Evolutionary conservation across 2,797 vertebrate genomes (phyloP).

Genomic region (Manis javanica): DNA sequence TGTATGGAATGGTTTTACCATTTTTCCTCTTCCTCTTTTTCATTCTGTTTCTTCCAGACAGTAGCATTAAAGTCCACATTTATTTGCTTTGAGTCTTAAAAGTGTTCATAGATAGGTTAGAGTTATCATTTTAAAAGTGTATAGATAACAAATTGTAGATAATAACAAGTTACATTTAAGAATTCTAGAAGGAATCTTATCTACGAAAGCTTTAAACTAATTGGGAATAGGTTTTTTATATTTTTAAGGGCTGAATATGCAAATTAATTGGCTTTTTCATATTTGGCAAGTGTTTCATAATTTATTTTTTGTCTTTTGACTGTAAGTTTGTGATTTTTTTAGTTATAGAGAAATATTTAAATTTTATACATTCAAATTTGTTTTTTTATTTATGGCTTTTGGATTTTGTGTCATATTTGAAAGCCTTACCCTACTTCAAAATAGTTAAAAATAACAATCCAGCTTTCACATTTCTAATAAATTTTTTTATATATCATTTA

Average conservation of each 20-base stretch:
- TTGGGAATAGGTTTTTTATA: neutral
- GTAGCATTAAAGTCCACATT: conserved; percentile 11
- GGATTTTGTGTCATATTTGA: conserved; percentile 41
- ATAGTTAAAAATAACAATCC: conserved; percentile 47
- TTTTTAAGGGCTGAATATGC: conserved; percentile 26
- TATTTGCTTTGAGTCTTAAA: conserved; percentile 55
- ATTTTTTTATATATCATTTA: neutral
- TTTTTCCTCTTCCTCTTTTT: neutral
- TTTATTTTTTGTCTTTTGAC: conserved; percentile 12
- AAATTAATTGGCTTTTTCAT: neutral
- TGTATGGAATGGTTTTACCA: conserved; percentile 24
- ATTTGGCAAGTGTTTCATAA: neutral
- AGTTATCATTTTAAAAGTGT: conserved; percentile 3
- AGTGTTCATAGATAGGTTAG: conserved; percentile 45
- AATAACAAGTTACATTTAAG: conserved; percentile 44
- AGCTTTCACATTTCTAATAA: neutral
- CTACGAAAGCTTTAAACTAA: conserved; percentile 34
- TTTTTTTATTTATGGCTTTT: neutral
- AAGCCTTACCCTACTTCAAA: conserved; percentile 2
- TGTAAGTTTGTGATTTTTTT: conserved; percentile 37
- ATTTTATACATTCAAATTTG: conserved; percentile 16
- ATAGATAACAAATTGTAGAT: conserved; percentile 14
- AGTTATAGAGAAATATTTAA: neutral
- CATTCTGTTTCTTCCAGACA: neutral
- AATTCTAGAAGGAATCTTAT: conserved; percentile 1